phyloP scores from a whole-genome alignment of 2,888 invertebrate genomes.

The Geophilus truncorum region DNA sequence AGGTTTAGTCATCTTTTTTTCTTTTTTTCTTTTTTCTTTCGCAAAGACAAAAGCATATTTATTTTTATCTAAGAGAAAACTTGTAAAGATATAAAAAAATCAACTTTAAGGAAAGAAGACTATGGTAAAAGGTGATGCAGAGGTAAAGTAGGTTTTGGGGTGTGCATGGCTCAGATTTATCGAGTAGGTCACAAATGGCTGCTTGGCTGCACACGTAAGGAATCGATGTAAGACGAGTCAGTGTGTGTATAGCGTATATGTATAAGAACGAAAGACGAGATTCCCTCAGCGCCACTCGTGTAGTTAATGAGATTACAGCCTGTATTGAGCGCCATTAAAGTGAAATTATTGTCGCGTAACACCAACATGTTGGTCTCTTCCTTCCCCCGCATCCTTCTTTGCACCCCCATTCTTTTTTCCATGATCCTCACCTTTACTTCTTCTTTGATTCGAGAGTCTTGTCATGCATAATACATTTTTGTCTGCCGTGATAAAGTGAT shows the following conservation, averaged over 20 bases:
- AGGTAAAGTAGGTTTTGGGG: background rate
- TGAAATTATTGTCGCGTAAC: conserved; percentile 17
- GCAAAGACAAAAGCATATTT: background rate
- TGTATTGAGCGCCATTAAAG: conserved; percentile 3
- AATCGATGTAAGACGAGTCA: conserved; percentile 6
- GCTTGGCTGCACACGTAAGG: conserved; percentile 3
- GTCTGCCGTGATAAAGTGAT: background rate
- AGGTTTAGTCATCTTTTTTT: background rate
- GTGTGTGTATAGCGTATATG: background rate
- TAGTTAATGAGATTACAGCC: conserved; percentile 6
- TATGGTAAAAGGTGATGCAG: no score
- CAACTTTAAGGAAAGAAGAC: background rate
- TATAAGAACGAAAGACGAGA: background rate
- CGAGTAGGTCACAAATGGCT: conserved; percentile 10
- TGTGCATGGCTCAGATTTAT: conserved; percentile 5
- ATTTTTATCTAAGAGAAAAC: background rate
- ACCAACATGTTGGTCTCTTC: background rate
- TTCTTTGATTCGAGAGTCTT: conserved; percentile 7
- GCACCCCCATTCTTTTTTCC: background rate
- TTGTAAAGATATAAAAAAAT: background rate
- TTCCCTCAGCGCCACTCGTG: background rate
- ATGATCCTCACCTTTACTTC: background rate
- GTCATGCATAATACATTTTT: conserved; percentile 1
- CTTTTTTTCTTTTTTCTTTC: background rate
- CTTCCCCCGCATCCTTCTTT: background rate